Conservation (phyloP, 2,888 invertebrate genomes). For the Sylvicola cinctus region DNA sequence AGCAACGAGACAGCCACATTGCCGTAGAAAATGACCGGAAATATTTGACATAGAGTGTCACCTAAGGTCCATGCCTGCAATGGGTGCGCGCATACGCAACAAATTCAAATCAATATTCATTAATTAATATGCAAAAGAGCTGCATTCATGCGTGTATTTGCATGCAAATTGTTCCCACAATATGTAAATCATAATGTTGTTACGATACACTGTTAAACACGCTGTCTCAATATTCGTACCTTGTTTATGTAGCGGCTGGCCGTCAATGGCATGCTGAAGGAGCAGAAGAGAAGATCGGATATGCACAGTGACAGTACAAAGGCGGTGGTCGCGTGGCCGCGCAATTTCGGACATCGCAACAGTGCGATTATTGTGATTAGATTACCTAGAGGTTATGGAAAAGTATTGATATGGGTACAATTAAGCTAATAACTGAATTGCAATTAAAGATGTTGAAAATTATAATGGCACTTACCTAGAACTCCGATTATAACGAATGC, state of each 20-base stretch:
- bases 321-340: slow-evolving; percentile 68
- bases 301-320: slow-evolving; percentile 72
- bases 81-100: too few relatives aligned
- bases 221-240: slow-evolving; percentile 15
- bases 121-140: neutral
- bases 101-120: too few relatives aligned
- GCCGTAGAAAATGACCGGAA: slow-evolving; percentile 75
- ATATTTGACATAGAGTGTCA: slow-evolving; percentile 54
- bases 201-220: neutral
- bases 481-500: slow-evolving; percentile 60
- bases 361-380: slow-evolving; percentile 61
- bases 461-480: slow-evolving; percentile 36
- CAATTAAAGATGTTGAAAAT: slow-evolving; percentile 1
- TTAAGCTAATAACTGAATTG: too few relatives aligned
- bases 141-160: neutral
- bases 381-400: slow-evolving; percentile 58
- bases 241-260: slow-evolving; percentile 64
- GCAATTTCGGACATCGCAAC: slow-evolving; percentile 53
- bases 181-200: too few relatives aligned
- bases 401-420: too few relatives aligned
- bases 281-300: slow-evolving; percentile 69
- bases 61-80: slow-evolving; percentile 52
- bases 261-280: slow-evolving; percentile 65
- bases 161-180: neutral
- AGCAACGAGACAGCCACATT: slow-evolving; percentile 73